phyloP scores from a whole-genome alignment of 92 coral and sea anemone species.

The Porites evermanni region DNA sequence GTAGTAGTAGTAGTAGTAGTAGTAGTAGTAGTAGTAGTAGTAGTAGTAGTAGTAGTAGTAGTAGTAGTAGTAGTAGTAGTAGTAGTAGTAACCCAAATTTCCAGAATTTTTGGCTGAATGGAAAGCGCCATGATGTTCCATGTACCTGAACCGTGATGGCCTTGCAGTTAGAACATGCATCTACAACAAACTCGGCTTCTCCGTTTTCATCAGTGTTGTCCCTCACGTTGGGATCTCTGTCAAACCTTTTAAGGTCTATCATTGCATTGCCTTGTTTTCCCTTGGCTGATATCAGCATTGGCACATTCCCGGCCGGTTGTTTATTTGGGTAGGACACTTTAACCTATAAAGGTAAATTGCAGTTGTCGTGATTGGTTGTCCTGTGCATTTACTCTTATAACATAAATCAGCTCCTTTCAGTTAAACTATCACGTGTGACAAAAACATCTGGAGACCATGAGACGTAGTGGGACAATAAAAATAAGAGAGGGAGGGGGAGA shows the following conservation, averaged over 20 bases:
- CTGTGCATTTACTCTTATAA: neutral
- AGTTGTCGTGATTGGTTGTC: neutral
- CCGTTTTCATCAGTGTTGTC: constrained; percentile 66
- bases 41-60: too few species aligned
- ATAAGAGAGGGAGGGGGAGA: too few species aligned
- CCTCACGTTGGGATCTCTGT: constrained; percentile 34
- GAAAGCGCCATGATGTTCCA: neutral
- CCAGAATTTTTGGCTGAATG: too few species aligned
- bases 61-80: too few species aligned
- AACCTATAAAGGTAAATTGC: constrained; percentile 44
- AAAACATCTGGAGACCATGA: too few species aligned
- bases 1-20: too few species aligned
- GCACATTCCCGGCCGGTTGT: constrained; percentile 62
- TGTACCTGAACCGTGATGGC: constrained; percentile 24
- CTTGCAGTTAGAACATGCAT: constrained; percentile 53
- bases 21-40: too few species aligned
- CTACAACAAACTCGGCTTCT: constrained; percentile 86
- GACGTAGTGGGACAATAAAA: too few species aligned
- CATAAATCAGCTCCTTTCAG: too few species aligned
- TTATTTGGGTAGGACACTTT: constrained; percentile 74
- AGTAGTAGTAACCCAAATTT: too few species aligned
- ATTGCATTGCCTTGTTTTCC: constrained; percentile 21
- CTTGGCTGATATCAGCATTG: constrained; percentile 65
- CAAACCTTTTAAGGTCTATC: constrained; percentile 15
- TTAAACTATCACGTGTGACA: too few species aligned